A percentile compares a stretch with the other conserved stretches of the same genome.
Conservation (phyloP, 2,797 vertebrate species). For the Coregonus ussuriensis region DNA sequence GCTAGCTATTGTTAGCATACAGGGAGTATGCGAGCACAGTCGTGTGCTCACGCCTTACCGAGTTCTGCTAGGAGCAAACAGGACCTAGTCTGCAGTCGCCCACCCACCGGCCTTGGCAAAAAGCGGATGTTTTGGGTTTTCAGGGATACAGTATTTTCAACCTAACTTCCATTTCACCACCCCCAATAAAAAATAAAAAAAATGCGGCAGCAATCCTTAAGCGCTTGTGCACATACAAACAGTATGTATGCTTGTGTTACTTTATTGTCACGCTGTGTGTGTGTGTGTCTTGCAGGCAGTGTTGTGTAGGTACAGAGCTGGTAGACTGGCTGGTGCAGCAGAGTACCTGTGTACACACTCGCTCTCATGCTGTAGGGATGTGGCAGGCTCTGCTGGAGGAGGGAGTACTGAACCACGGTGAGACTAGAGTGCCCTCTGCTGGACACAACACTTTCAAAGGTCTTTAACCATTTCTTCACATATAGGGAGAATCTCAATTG, state of each 20-base stretch:
- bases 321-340: constrained; percentile 98
- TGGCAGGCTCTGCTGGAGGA: constrained; percentile 96
- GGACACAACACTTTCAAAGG: neutral
- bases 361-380: constrained; percentile 95
- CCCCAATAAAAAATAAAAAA: no score
- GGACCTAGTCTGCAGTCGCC: no score
- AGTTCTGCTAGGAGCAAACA: no score
- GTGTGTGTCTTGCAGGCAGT: constrained; percentile 80
- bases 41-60: no score
- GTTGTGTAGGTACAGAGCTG: constrained; percentile 95
- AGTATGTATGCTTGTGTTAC: constrained; percentile 16
- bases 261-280: neutral
- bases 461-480: neutral
- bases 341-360: constrained; percentile 92
- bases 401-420: constrained; percentile 94
- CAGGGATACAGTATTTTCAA: no score
- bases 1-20: no score
- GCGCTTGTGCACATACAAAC: no score
- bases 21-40: no score
- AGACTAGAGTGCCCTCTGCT: neutral
- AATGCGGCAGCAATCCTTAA: no score
- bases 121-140: no score
- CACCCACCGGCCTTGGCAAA: no score
- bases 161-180: no score
- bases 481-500: neutral